Percentiles rank a stretch among this genome's conserved stretches.
These are phyloP conservation scores for Oreochromis niloticus DNA, from an alignment of 2,113 vertebrate species.

Conservation along the genomic window DNA sequence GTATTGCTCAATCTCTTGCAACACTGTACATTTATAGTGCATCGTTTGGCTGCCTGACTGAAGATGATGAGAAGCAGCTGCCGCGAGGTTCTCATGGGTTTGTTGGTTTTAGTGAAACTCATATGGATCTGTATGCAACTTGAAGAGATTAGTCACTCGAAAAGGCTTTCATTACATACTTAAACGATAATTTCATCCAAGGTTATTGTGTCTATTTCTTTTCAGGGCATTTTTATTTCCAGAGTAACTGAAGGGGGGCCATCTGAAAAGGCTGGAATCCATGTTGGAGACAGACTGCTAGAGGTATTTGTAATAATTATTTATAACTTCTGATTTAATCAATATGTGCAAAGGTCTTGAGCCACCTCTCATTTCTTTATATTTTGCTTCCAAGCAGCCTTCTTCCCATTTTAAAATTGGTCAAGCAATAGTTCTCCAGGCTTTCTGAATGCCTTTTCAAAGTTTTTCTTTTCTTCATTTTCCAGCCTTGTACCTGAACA, in stretches of 20 bases:
- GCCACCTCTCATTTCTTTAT: neutral
- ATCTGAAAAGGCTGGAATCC: conserved; percentile 69
- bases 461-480: neutral
- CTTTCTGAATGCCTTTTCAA: neutral
- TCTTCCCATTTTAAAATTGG: neutral
- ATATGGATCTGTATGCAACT: neutral
- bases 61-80: neutral
- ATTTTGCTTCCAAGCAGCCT: neutral
- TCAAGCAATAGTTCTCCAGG: neutral
- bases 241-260: conserved; percentile 69
- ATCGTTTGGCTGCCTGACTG: neutral
- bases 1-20: neutral
- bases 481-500: neutral
- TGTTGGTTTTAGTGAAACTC: neutral
- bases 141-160: neutral
- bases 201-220: neutral
- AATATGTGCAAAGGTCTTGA: neutral
- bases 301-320: conserved; percentile 60
- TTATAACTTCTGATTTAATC: neutral
- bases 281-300: conserved; percentile 67
- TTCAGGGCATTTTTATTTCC: conserved; percentile 72
- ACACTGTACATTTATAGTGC: neutral
- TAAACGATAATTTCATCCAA: neutral
- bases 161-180: neutral
- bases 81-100: neutral